A percentile compares a stretch with the other conserved stretches of the same genome.
phyloP scores from a whole-genome alignment of 1,140 invertebrate species.

The Pentalonia nigronervosa region DNA sequence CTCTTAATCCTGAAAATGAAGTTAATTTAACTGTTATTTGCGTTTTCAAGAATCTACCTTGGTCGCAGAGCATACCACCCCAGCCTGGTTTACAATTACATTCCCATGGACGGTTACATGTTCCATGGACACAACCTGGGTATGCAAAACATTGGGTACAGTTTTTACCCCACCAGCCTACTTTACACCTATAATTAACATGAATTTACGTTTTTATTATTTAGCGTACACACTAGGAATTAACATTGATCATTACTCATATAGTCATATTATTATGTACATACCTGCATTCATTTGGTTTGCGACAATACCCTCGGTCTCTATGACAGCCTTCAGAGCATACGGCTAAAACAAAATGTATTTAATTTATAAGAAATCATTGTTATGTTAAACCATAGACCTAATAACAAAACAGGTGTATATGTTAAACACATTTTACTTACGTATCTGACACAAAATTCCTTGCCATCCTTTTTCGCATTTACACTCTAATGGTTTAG shows the following conservation, averaged over 20 bases:
- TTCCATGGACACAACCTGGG: slow-evolving; percentile 84
- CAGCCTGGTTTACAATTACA: slow-evolving; percentile 85
- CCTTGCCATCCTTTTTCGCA: slow-evolving; percentile 88
- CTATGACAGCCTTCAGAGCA: slow-evolving; percentile 82
- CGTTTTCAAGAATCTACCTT: slow-evolving; percentile 68
- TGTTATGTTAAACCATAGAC: no score
- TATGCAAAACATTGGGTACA: slow-evolving; percentile 85
- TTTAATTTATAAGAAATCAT: background rate
- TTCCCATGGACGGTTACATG: slow-evolving; percentile 86
- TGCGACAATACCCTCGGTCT: slow-evolving; percentile 83
- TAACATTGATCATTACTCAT: background rate
- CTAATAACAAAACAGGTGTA: no score
- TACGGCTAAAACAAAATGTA: slow-evolving; percentile 70
- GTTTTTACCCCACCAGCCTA: slow-evolving; percentile 84
- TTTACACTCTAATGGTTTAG: slow-evolving; percentile 83
- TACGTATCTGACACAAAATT: slow-evolving; percentile 84
- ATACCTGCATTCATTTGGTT: slow-evolving; percentile 76
- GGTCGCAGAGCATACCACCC: slow-evolving; percentile 88
- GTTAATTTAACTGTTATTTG: background rate
- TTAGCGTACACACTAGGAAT: background rate
- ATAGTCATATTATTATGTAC: background rate
- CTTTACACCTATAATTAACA: slow-evolving; percentile 74
- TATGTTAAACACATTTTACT: slow-evolving; percentile 64
- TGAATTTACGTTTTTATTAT: background rate
- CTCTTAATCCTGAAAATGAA: background rate